Conservation (phyloP, 2,113 vertebrate genomes). For the Vanacampus margaritifer region DNA sequence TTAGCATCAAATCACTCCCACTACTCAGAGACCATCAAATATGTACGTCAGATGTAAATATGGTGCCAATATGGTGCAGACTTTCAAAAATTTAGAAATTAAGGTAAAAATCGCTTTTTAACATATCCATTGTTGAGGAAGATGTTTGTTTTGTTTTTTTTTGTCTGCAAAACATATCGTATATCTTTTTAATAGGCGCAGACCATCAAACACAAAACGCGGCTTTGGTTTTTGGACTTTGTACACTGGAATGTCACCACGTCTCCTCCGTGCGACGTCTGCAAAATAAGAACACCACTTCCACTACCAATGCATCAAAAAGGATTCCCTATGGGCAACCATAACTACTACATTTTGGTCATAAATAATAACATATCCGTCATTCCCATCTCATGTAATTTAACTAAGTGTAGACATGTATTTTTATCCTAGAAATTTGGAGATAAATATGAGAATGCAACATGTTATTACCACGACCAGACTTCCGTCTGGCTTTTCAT, state of each 20-base stretch:
- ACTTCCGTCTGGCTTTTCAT: conserved; percentile 15
- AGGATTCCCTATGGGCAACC: conserved; percentile 7
- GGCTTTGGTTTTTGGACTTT: conserved; percentile 7
- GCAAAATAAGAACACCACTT: conserved; percentile 13
- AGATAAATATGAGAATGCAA: conserved; percentile 7
- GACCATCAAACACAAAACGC: not conserved
- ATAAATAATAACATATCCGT: conserved; percentile 17
- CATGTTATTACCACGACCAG: conserved; percentile 10
- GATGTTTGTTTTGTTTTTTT: not conserved
- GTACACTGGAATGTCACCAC: not conserved
- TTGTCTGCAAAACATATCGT: not conserved
- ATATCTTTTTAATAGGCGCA: not conserved
- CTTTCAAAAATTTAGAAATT: too few relatives aligned
- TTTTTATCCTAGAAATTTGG: not conserved
- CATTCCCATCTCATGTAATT: not conserved
- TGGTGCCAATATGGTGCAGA: too few relatives aligned
- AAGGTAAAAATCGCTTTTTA: not conserved
- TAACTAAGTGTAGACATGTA: not conserved
- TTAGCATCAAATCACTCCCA: too few relatives aligned
- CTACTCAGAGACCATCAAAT: not conserved
- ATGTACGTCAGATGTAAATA: not conserved
- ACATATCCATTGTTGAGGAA: not conserved
- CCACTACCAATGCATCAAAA: conserved; percentile 6
- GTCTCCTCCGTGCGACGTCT: not conserved
- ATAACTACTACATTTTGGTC: conserved; percentile 4